Percentiles rank a stretch among this genome's conserved stretches.
Evolutionary conservation across 2,113 vertebrate species (phyloP).

Genomic region (Cyrtonyx montezumae): DNA sequence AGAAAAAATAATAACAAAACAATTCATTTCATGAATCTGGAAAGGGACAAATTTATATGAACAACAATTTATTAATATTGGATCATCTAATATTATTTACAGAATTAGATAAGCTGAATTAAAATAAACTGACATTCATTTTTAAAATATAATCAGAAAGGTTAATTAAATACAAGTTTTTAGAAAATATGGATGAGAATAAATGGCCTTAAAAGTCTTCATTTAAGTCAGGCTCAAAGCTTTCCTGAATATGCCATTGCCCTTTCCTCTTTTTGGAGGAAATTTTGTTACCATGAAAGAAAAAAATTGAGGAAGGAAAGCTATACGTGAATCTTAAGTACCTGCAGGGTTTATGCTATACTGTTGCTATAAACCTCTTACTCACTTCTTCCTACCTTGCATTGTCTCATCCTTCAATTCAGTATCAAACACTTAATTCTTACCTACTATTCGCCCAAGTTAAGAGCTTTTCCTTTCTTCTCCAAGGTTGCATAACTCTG

Average conservation of each 20-base stretch:
- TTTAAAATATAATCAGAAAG: conserved; percentile 17
- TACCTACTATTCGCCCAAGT: not conserved
- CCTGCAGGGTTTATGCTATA: not conserved
- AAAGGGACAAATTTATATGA: not conserved
- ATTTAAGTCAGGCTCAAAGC: not conserved
- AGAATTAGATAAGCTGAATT: not conserved
- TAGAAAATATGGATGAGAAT: not conserved
- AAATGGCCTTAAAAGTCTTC: not conserved
- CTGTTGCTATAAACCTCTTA: not conserved
- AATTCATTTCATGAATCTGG: not conserved
- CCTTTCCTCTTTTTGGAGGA: not conserved
- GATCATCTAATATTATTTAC: not conserved
- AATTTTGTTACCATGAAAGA: not conserved
- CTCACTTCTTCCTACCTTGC: not conserved
- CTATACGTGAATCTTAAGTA: not conserved
- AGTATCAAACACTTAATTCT: not conserved
- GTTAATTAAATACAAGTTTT: conserved; percentile 4
- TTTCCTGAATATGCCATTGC: not conserved
- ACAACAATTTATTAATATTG: not conserved
- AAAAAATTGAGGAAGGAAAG: not conserved
- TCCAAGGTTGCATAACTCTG: not conserved
- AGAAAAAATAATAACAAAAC: not conserved
- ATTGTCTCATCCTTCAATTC: not conserved
- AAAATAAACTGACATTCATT: not conserved
- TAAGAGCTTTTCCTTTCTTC: not conserved